Percentiles rank a stretch among this genome's conserved stretches.
Evolutionary conservation across 2,797 vertebrate species (phyloP).

Genomic region (Pseudotriccus pelzelni): DNA sequence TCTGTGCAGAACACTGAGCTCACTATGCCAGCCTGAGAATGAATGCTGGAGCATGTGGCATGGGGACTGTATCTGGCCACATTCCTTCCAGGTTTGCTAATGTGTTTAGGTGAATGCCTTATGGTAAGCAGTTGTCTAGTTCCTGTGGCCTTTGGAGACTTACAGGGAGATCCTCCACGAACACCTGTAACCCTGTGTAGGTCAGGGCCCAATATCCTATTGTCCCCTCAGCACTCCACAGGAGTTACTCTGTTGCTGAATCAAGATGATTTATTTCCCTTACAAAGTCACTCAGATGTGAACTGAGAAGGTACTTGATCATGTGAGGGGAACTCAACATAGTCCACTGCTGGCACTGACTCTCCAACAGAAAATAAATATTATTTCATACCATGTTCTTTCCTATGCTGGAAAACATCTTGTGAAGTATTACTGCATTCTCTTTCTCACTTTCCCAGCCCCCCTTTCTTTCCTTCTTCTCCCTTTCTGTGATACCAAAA

Average conservation of each 20-base stretch:
- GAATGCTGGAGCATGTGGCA: not conserved
- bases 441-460: not conserved
- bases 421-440: not conserved
- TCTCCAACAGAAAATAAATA: not conserved
- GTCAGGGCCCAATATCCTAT: not conserved
- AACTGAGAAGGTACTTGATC: not conserved
- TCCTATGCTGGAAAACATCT: not conserved
- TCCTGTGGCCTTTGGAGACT: not conserved
- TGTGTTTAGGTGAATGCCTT: not conserved
- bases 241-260: not conserved
- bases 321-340: not conserved
- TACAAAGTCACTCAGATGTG: not conserved
- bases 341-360: not conserved
- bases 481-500: not conserved
- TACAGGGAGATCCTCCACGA: not conserved
- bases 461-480: not conserved
- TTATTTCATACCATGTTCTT: not conserved
- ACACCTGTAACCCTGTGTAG: not conserved
- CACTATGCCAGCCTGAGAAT: not conserved
- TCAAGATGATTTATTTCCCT: not conserved
- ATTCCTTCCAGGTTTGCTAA: not conserved
- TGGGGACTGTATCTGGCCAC: not conserved
- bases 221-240: not conserved
- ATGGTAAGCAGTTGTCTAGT: fast-evolving
- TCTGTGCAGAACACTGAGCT: not conserved